Base-by-base conservation (phyloP, 1,140 invertebrate genomes). In the Nasonia longicornis region DNA sequence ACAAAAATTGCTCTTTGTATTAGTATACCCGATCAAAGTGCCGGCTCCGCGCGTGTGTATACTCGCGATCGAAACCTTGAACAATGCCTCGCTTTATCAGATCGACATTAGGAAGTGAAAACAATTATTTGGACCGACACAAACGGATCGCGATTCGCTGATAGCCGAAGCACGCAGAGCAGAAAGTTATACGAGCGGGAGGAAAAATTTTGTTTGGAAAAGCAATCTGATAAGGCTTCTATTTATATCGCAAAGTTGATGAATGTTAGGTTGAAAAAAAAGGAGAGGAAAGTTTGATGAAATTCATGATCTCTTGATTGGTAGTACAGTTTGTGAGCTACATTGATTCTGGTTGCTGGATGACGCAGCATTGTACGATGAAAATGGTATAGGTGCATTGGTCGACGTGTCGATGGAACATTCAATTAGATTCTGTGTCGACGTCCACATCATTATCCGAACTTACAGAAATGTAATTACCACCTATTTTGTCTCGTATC, bases 41-140 rank as follows among this genome's bases (percentile, higher is more conserved):
- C 12, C 64, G 10, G 10, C 3, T 26, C 29, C 22, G 38, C 7
- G 7, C 10, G 10, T 10, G 10, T 42, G 20, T 63, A 75, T 29
- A 16, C n/a, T 67, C 16, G 67, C 66, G 14, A 77, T 70, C 20
- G n/a, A 22, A 45, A 58, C 11, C 45, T 58, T 38, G 16, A 78
- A 78, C 77, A 78, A 78, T 78, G 48, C 77, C 67, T 20, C 26
- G 58, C 52, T 16, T 71, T 79, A 79, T 79, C 77, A 64, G 52
- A 73, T 72, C 22, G 22, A 22, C 31, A 45, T 73, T 64, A 64
- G 71, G 22, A 80, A 80, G 71, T 48, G 71, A 80, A 80, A 45
- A 74, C 78, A 74, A 74, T 80, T 66, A 72, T 63, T 79, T 48
- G 6, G 14, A 11, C 35, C 2, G n/a, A 12, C 29, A 29, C 26